Base-by-base conservation (phyloP, 2,888 invertebrate genomes). In the Escarpia spicata region DNA sequence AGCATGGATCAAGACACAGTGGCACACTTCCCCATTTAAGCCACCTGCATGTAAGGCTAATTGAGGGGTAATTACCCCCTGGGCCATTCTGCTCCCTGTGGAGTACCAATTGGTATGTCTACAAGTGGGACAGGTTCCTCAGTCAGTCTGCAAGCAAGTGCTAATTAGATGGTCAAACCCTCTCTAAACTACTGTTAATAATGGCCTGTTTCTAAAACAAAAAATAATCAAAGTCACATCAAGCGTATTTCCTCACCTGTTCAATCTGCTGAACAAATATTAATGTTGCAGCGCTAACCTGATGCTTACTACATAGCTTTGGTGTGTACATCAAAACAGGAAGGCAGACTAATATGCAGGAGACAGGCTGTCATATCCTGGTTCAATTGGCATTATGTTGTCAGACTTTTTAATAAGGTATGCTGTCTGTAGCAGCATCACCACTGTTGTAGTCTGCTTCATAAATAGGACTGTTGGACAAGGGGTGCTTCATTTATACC, bases 321-420 rank as follows among this genome's bases (percentile, higher is more conserved):
- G 75, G 19, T 26, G 26, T 75, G 75, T 26, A n/a, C 75, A 75
- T 75, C 75, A 75, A 75, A 26, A 75, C 75, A 75, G 75, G 75
- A 75, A 75, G 26, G 75, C 75, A 75, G 75, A 19, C 75, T 75
- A 75, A 75, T 75, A 75, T 75, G 75, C 26, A 75, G 19, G 19
- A 26, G 75, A 75, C 19, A 75, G 26, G 75, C 75, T 75, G 75
- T 60, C 75, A 75, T 75, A 75, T 26, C 75, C 75, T 75, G 75
- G 26, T 75, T 75, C 75, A 75, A 75, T 75, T 75, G 75, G 75
- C 75, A 75, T 75, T 75, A 75, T 26, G 75, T 75, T 75, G 75
- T 75, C 75, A 75, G 75, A 75, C 75, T 75, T 75, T 75, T 75
- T 75, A 26, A 75, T 75, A 75, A 75, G 75, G 75, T n/a, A 75